phyloP scores from a whole-genome alignment of 1,140 invertebrate species.

The Psilanteris sp. region DNA sequence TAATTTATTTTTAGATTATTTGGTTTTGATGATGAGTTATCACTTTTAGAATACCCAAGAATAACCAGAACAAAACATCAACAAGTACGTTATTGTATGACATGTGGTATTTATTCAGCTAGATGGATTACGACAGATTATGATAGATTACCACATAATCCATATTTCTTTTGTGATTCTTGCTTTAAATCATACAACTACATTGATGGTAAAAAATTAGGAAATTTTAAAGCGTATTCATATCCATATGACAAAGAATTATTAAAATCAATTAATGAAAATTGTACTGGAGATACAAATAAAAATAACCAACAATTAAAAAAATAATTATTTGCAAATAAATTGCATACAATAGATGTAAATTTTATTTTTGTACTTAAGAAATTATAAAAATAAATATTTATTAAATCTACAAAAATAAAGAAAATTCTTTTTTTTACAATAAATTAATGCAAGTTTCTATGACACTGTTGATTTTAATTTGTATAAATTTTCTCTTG shows the following conservation, averaged over 20 bases:
- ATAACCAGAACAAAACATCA: constrained; percentile 16
- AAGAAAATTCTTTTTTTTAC: too few species aligned
- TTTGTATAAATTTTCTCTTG: constrained; percentile 84
- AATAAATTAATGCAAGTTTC: too few species aligned
- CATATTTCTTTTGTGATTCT: constrained; percentile 83
- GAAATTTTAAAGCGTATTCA: constrained; percentile 75
- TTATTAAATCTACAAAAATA: too few species aligned
- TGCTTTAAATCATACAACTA: constrained; percentile 86
- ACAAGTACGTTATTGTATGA: constrained; percentile 30
- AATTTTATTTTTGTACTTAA: too few species aligned
- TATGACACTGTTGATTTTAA: constrained; percentile 31
- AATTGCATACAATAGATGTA: too few species aligned
- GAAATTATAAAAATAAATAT: too few species aligned
- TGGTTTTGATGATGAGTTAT: constrained; percentile 77
- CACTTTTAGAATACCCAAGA: constrained; percentile 34
- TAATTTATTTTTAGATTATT: constrained; percentile 82
- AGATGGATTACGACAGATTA: constrained; percentile 83
- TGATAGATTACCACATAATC: constrained; percentile 83
- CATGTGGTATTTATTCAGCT: constrained; percentile 15
- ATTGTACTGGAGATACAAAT: not conserved
- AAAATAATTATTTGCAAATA: too few species aligned
- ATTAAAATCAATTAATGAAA: constrained; percentile 15
- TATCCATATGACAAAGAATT: constrained; percentile 66
- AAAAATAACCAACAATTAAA: constrained; percentile 14
- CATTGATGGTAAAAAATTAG: constrained; percentile 79